Percentiles rank a stretch among this genome's conserved stretches.
Evolutionary conservation across 53 echinoderm and acorn worm genomes (phyloP).

Genomic region (Antedon mediterranea): DNA sequence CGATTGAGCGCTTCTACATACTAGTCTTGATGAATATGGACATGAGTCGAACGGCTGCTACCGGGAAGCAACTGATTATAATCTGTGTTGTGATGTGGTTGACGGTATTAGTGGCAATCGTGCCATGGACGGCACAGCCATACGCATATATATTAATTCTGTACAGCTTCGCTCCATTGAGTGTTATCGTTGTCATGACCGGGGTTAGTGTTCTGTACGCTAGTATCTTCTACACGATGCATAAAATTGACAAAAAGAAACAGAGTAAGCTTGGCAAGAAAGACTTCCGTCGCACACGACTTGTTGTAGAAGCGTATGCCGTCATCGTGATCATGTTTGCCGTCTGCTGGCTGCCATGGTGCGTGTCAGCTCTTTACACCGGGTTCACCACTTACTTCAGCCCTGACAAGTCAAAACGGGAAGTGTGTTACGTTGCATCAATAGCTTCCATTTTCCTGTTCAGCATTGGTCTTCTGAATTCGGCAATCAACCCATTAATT

Average conservation of each 20-base stretch:
- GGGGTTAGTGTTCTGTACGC: neutral
- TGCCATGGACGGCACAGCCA: neutral
- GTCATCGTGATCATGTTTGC: neutral
- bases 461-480: neutral
- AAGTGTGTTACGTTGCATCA: neutral
- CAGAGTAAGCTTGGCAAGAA: neutral
- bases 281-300: neutral
- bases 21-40: neutral
- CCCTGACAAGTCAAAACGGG: neutral
- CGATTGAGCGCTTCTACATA: neutral
- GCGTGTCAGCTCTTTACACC: neutral
- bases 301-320: neutral
- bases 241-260: neutral
- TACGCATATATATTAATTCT: neutral
- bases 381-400: neutral
- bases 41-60: neutral
- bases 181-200: neutral
- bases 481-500: neutral
- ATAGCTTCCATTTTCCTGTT: neutral
- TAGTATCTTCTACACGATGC: neutral
- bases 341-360: neutral
- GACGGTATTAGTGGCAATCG: neutral
- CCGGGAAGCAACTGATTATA: neutral
- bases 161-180: neutral
- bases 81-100: neutral